These are phyloP conservation scores for Enteromius radiatus DNA, from an alignment of 2,797 vertebrate genomes.

Conservation along the genomic window DNA sequence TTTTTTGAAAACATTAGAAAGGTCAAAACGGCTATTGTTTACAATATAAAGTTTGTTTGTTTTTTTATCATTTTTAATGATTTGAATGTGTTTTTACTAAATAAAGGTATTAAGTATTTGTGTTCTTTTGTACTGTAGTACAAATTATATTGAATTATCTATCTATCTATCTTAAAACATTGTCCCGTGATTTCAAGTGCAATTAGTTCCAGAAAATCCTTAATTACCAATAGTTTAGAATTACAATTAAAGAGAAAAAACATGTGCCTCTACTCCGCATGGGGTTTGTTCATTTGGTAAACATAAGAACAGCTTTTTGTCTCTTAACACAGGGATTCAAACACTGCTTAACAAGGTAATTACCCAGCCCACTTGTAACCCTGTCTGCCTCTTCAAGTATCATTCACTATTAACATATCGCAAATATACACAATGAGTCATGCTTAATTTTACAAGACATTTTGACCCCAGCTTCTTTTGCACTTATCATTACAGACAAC, in stretches of 20 bases:
- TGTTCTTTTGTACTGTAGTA: too few species aligned
- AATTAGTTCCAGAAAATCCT: conserved; percentile 4
- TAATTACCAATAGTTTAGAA: conserved; percentile 20
- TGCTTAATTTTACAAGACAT: not conserved
- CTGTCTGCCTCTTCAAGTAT: conserved; percentile 18
- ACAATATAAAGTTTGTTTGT: not conserved
- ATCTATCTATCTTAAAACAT: too few species aligned
- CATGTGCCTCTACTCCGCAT: not conserved
- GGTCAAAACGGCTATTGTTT: not conserved
- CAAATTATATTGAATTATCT: too few species aligned
- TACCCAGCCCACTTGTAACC: conserved; percentile 7
- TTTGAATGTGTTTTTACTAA: not conserved
- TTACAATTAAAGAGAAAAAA: not conserved
- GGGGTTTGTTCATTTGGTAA: conserved; percentile 41
- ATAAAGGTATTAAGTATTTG: too few species aligned
- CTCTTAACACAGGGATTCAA: conserved; percentile 7
- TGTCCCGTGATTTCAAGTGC: not conserved
- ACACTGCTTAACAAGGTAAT: conserved; percentile 35
- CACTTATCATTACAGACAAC: not conserved
- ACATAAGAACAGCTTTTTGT: conserved; percentile 40
- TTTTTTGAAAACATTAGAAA: not conserved
- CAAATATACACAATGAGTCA: conserved; percentile 10
- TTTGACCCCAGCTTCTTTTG: conserved; percentile 5
- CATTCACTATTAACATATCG: conserved; percentile 4
- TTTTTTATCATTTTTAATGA: not conserved